Conservation (phyloP, 2,113 vertebrate genomes). For the Scytalopus superciliaris region DNA sequence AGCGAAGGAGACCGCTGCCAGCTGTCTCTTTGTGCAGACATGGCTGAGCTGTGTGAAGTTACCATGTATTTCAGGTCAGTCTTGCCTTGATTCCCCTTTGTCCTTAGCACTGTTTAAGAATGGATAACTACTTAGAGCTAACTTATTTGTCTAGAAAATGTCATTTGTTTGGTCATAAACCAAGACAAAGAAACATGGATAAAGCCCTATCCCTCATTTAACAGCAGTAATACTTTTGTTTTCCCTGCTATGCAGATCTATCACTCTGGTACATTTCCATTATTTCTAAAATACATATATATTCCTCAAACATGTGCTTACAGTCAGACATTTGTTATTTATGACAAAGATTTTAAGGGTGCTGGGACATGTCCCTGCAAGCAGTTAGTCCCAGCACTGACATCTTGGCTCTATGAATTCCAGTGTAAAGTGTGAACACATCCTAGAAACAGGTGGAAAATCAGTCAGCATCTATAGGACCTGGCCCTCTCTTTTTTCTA, state of each 20-base stretch:
- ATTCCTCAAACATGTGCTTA: background rate
- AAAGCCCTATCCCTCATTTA: background rate
- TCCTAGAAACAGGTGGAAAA: background rate
- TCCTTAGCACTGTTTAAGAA: background rate
- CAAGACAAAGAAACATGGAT: background rate
- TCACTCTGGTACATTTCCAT: background rate
- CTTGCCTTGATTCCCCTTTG: background rate
- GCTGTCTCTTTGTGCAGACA: background rate
- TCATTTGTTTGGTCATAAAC: background rate
- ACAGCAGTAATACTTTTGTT: background rate
- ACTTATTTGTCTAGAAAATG: background rate
- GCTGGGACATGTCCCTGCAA: background rate
- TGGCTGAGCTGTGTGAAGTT: background rate
- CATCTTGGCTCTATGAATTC: background rate
- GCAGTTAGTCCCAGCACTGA: fast-evolving
- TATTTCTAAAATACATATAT: background rate
- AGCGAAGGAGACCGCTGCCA: background rate
- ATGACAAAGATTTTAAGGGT: background rate
- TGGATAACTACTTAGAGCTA: background rate
- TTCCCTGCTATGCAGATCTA: background rate
- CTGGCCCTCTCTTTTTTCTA: background rate
- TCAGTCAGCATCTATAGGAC: background rate
- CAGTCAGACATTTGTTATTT: background rate
- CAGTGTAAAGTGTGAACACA: fast-evolving
- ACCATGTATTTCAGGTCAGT: fast-evolving